phyloP scores from a whole-genome alignment of 1,140 invertebrate species.

The Monochamus saltuarius region DNA sequence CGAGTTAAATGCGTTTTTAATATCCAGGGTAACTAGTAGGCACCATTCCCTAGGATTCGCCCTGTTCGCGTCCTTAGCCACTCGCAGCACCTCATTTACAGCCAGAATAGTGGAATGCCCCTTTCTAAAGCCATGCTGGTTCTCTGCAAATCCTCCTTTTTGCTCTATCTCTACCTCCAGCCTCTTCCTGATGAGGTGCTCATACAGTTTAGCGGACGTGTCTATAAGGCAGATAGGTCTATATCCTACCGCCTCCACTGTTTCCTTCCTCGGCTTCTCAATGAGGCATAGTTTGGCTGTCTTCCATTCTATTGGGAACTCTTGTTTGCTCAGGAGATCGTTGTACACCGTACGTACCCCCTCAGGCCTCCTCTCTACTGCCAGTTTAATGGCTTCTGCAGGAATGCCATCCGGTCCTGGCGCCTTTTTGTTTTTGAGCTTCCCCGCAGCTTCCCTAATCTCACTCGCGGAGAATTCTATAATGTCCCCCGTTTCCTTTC shows the following conservation, averaged over 20 bases:
- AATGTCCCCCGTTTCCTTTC: too few relatives aligned
- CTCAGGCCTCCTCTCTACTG: not conserved
- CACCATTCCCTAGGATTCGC: not conserved
- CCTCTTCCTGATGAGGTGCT: not conserved
- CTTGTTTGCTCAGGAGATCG: not conserved
- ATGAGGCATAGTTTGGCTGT: constrained; percentile 5
- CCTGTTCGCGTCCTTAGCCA: not conserved
- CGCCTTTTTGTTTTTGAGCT: constrained; percentile 28
- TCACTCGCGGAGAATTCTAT: constrained; percentile 12
- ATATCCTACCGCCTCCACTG: not conserved
- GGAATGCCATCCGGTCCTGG: constrained; percentile 38
- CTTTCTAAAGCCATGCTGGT: constrained; percentile 17
- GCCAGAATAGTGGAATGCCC: constrained; percentile 1
- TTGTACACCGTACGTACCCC: too few relatives aligned
- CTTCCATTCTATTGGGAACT: constrained; percentile 8
- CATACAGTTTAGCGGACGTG: constrained; percentile 9
- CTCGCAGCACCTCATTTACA: not conserved
- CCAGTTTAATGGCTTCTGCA: constrained; percentile 22
- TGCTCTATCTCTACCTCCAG: too few relatives aligned
- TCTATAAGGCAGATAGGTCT: constrained; percentile 13
- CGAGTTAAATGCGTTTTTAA: constrained; percentile 33
- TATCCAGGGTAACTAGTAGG: constrained; percentile 15
- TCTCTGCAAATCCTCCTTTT: constrained; percentile 8
- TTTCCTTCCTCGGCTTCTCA: not conserved
- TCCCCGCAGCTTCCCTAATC: constrained; percentile 12